Evolutionary conservation across 2,797 vertebrate genomes (phyloP), one percentile per base, ranked within the genome.

Genomic region (Characodon lateralis): DNA sequence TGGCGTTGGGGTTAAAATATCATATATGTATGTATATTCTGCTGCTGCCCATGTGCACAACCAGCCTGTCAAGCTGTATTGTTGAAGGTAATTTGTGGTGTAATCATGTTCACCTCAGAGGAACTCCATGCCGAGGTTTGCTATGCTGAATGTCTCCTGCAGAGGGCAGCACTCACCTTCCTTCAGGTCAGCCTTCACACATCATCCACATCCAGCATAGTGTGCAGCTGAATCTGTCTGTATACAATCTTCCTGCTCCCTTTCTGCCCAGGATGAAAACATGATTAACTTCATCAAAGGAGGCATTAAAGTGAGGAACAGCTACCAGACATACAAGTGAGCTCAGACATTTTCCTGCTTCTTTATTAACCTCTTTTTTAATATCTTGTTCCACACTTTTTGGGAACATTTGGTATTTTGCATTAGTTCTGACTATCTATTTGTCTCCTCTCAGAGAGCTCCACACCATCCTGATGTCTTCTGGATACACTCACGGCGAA

Each of bases 221-320:
- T 16, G 5, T 48, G 66, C 41, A 69, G 24, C 39, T n/a, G 24
- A 48, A 26, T 48, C 43, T 16, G 24, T 69, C 66, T 14, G 6
- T 46, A 3, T 26, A 9, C 48, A 48, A 48, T 13, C 35, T 73
- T 61, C 10, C 76, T 41, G 1, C 18, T 61, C 1, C 13, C 26
- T 43, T 16, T 24, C 31, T 55, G 13, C 73, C 79, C 90, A 99
- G 98, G 98, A 99, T 92, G 98, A 99, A 94, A 99, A 98, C 91
- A 99, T 99, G 98, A 98, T 99, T 90, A 99, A 96, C 92, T 99
- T 99, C 89, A 98, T 99, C 89, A 99, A 99, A 95, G 98, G 98
- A 0, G 97, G 98, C 86, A 98, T 99, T 93, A 99, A 97, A 96
- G 97, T 99, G 89, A 96, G 97, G 84, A 99, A 97, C 93, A 99